Percentiles rank a stretch among this genome's conserved stretches.
Evolutionary conservation across 2,797 vertebrate species (phyloP).

Genomic region (Liparis tanakae): DNA sequence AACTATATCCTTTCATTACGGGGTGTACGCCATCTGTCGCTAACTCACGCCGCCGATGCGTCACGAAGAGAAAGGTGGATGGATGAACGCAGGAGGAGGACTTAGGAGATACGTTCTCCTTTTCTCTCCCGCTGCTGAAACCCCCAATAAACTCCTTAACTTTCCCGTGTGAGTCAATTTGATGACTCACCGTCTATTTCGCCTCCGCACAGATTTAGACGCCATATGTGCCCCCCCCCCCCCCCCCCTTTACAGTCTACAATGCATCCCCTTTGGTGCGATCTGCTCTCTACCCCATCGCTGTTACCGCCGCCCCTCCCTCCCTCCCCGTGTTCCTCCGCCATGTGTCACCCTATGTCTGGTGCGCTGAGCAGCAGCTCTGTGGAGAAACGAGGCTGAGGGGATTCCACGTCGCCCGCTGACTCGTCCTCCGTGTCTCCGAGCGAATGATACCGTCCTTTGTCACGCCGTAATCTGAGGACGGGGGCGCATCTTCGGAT

Average conservation of each 20-base stretch:
- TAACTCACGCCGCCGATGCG: slow-evolving; percentile 34
- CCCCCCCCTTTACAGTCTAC: slow-evolving; percentile 23
- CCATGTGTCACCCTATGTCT: slow-evolving; percentile 69
- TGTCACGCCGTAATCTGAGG: neutral
- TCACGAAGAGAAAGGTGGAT: slow-evolving; percentile 22
- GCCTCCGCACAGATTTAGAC: slow-evolving; percentile 58
- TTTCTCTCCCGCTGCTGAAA: slow-evolving; percentile 18
- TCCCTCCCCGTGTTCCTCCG: slow-evolving; percentile 46
- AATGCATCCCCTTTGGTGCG: slow-evolving; percentile 36
- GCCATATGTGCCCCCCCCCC: slow-evolving; percentile 38
- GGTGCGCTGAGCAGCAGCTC: slow-evolving; percentile 34
- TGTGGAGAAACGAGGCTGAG: slow-evolving; percentile 6
- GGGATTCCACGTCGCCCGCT: slow-evolving; percentile 35
- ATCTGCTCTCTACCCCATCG: slow-evolving; percentile 20
- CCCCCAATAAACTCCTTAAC: slow-evolving; percentile 4
- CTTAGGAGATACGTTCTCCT: slow-evolving; percentile 19
- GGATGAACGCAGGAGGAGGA: slow-evolving; percentile 26
- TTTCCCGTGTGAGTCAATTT: slow-evolving; percentile 41
- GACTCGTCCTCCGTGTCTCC: slow-evolving; percentile 54
- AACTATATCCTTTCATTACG: slow-evolving; percentile 33
- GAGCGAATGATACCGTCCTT: slow-evolving; percentile 30
- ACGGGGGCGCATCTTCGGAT: neutral
- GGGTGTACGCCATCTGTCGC: slow-evolving; percentile 20
- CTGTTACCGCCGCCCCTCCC: slow-evolving; percentile 27
- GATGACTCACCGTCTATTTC: slow-evolving; percentile 66